Evolutionary conservation across 2,888 invertebrate species (phyloP).

Genomic region (Thymelicus lineola): DNA sequence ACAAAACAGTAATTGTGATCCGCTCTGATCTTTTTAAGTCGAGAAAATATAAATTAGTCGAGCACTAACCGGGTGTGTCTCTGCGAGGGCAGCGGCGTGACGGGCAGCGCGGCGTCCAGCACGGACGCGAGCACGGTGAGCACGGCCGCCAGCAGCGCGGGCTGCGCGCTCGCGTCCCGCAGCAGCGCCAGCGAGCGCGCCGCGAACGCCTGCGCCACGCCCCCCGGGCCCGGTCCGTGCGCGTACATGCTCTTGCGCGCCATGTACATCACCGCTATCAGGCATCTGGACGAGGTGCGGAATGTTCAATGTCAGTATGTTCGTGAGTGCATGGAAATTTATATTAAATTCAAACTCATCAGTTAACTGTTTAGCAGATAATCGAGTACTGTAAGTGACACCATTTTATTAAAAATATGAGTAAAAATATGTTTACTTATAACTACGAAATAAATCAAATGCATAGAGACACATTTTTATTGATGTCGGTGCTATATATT

Average conservation of each 20-base stretch:
- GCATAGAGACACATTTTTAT: too few relatives aligned
- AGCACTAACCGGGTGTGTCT: constrained; percentile 58
- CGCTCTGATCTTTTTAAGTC: too few relatives aligned
- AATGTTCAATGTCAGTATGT: neutral
- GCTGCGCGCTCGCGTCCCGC: constrained; percentile 57
- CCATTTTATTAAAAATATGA: too few relatives aligned
- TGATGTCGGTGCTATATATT: too few relatives aligned
- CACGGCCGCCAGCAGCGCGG: constrained; percentile 73
- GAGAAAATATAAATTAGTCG: too few relatives aligned
- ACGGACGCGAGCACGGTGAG: constrained; percentile 68
- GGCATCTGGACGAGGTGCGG: constrained; percentile 84
- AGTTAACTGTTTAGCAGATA: too few relatives aligned
- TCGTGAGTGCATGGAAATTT: neutral
- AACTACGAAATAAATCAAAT: too few relatives aligned
- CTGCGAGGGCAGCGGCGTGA: constrained; percentile 44
- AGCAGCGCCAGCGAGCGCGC: constrained; percentile 75
- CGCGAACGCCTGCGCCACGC: constrained; percentile 85
- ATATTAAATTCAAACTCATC: too few relatives aligned
- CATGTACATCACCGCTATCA: constrained; percentile 94
- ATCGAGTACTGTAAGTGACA: too few relatives aligned
- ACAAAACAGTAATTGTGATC: too few relatives aligned
- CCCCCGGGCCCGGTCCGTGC: constrained; percentile 78
- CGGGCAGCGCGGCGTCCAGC: constrained; percentile 60
- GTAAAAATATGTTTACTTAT: too few relatives aligned
- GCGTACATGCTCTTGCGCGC: constrained; percentile 90